Evolutionary conservation across 1,140 invertebrate genomes (phyloP), one percentile per base, ranked within the genome.

Genomic region (Catajapyx aquilonaris): DNA sequence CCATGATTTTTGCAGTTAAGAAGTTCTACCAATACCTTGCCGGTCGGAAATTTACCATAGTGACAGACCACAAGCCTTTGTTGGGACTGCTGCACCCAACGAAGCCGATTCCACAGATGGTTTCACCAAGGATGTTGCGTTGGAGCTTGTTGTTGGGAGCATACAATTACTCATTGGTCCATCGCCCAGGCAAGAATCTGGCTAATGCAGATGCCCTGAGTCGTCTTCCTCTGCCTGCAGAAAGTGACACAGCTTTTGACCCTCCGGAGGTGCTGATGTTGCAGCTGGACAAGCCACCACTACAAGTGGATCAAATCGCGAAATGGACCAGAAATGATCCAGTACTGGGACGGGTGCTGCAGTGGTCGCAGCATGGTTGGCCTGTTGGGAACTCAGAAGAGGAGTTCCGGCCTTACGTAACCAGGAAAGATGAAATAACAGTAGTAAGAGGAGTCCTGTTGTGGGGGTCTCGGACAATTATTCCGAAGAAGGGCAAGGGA

Each of bases 61-160:
- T 41, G 4, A 58, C 47, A 23, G 55, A 59, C 37, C 55, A 57
- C 36, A 49, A 52, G 28, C 52, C 56, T n/a, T 39, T 57, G 31
- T 22, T 50, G 15, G 25, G 34, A 20, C 40, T 48, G 10, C 45
- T 49, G 16, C 41, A 43, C 18, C 20, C 37, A 18, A 44, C 41
- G 28, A 53, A 41, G 39, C 53, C 20, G 30, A 45, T 56, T 7
- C 46, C 51, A 20, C 41, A 38, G 10, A 39, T 51, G 20, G 40
- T 46, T 19, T 44, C 50, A 7, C 40, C 41, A 4, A 23, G 57
- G 31, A 20, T 57, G 13, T 51, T 57, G 37, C 34, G 53, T 9
- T 57, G 51, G 44, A 48, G 52, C 5, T 22, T 52, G 1, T 43
- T 28, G 13, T 44, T 59, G 15, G 35, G 37, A n/a, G 46, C 39